A percentile compares a stretch with the other conserved stretches of the same genome.
Evolutionary conservation across 2,797 vertebrate species (phyloP).

Genomic region (Anguilla pacifica): DNA sequence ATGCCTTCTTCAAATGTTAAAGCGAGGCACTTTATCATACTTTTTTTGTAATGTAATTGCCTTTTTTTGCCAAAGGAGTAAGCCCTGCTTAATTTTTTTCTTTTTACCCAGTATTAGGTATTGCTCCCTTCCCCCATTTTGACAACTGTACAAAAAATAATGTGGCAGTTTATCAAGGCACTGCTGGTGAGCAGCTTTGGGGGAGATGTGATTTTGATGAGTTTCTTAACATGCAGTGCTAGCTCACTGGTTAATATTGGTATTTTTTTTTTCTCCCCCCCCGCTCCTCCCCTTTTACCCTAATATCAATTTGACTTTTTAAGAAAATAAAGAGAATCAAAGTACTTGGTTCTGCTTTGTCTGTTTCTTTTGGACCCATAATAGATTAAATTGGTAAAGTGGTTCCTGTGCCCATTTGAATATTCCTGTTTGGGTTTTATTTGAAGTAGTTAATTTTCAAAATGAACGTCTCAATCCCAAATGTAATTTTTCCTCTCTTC

Average conservation of each 20-base stretch:
- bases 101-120: not conserved
- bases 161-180: not conserved
- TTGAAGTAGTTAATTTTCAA: too few relatives aligned
- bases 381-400: not conserved
- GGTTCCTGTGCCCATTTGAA: not conserved
- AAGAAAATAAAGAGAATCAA: slow-evolving; percentile 75
- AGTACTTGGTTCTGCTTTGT: slow-evolving; percentile 44
- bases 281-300: slow-evolving; percentile 61
- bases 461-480: too few relatives aligned
- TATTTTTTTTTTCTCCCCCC: slow-evolving; percentile 62
- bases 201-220: not conserved
- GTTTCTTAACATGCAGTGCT: slow-evolving; percentile 59
- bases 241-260: slow-evolving; percentile 62
- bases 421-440: too few relatives aligned
- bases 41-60: slow-evolving; percentile 28
- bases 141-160: slow-evolving; percentile 16
- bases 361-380: not conserved
- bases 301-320: slow-evolving; percentile 75
- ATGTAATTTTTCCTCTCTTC: too few relatives aligned
- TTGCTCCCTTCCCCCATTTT: not conserved
- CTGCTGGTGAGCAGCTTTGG: not conserved
- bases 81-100: slow-evolving; percentile 37
- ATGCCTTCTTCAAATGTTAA: not conserved
- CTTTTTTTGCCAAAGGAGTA: slow-evolving; percentile 34
- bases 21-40: not conserved